Evolutionary conservation across 2,797 vertebrate genomes (phyloP).

Genomic region (Gadopsis bispinosus): DNA sequence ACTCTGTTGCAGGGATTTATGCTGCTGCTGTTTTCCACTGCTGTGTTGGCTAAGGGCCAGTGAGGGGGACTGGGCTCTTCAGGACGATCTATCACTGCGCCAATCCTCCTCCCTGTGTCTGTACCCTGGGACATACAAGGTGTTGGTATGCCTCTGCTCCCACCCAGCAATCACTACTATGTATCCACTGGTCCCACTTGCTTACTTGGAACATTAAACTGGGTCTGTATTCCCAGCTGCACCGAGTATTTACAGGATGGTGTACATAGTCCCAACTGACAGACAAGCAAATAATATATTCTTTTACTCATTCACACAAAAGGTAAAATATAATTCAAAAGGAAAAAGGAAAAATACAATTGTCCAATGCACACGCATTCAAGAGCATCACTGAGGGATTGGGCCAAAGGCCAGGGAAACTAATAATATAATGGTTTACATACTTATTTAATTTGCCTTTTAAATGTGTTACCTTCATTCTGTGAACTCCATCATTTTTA

Average conservation of each 20-base stretch:
- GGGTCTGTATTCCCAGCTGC: neutral
- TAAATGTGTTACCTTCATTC: conserved; percentile 31
- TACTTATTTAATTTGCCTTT: conserved; percentile 40
- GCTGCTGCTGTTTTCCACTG: conserved; percentile 47
- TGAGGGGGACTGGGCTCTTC: conserved; percentile 22
- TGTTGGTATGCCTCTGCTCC: conserved; percentile 8
- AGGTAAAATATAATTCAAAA: conserved; percentile 46
- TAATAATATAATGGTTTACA: conserved; percentile 32
- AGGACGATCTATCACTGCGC: conserved; percentile 41
- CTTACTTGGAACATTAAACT: neutral
- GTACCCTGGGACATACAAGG: conserved; percentile 5
- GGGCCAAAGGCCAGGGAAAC: conserved; percentile 14
- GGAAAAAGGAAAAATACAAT: conserved; percentile 35
- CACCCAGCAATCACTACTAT: neutral
- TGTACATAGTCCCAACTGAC: conserved; percentile 12
- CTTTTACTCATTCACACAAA: conserved; percentile 64
- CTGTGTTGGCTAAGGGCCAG: conserved; percentile 52
- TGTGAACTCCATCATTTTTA: conserved; percentile 30
- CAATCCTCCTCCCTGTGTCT: conserved; percentile 18
- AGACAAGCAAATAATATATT: conserved; percentile 40
- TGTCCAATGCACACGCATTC: conserved; percentile 65
- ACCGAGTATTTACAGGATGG: conserved; percentile 1
- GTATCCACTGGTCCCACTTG: conserved; percentile 3
- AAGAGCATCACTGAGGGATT: conserved; percentile 69
- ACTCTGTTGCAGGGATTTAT: conserved; percentile 44